Conservation (phyloP, 1,140 invertebrate genomes). For the Oryctes rhinoceros region DNA sequence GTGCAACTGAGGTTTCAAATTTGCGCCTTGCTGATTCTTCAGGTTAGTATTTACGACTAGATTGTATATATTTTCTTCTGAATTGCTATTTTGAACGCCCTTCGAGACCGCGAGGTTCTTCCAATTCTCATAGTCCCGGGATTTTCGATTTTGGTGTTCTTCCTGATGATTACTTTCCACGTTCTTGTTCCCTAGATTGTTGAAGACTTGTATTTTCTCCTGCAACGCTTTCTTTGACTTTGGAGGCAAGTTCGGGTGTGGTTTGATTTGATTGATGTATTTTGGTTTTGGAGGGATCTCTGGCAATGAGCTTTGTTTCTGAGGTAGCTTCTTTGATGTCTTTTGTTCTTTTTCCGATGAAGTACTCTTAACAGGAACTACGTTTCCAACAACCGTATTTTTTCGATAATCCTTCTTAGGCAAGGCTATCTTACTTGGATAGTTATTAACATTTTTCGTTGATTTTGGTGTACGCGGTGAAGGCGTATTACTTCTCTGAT, state of each 20-base stretch:
- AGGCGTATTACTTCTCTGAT: neutral
- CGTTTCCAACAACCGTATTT: no score
- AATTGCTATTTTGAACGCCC: neutral
- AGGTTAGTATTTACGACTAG: neutral
- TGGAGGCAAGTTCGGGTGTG: neutral
- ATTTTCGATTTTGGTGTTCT: no score
- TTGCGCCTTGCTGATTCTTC: neutral
- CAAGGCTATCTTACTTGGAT: neutral
- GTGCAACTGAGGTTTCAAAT: neutral
- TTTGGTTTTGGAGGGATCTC: neutral
- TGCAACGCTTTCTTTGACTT: neutral
- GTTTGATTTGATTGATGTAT: conserved; percentile 4
- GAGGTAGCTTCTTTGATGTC: neutral
- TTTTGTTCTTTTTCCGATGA: neutral
- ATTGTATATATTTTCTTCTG: neutral
- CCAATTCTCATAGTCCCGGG: no score
- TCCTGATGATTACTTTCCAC: no score
- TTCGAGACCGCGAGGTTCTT: no score
- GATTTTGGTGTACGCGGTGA: neutral
- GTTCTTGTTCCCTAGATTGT: neutral
- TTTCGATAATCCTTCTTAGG: neutral
- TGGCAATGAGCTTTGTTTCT: neutral
- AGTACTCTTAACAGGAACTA: neutral
- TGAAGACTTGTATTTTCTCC: neutral
- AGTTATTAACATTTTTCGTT: neutral